Conservation (phyloP, 2,797 vertebrate genomes). For the Psittacula derbiana region DNA sequence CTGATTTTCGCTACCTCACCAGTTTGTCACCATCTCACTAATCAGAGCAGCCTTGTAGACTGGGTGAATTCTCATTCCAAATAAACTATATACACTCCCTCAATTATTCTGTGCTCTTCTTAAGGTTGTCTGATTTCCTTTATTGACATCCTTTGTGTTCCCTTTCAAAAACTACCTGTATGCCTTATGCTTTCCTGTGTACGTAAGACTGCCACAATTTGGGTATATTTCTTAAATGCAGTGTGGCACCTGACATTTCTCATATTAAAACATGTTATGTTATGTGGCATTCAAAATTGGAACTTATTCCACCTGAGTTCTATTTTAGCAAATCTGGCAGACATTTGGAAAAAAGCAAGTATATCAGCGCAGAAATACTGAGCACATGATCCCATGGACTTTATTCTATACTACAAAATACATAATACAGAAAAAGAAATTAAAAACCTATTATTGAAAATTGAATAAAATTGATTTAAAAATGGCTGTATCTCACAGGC, state of each 20-base stretch:
- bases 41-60: not conserved
- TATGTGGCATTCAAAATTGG: not conserved
- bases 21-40: not conserved
- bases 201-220: not conserved
- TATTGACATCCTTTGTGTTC: not conserved
- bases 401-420: not conserved
- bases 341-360: not conserved
- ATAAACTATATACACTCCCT: not conserved
- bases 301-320: not conserved
- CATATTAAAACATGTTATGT: not conserved
- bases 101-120: not conserved
- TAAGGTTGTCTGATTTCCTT: not conserved
- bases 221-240: not conserved
- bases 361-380: not conserved
- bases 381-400: not conserved
- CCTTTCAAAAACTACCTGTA: not conserved
- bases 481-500: not conserved
- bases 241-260: not conserved
- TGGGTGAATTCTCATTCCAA: not conserved
- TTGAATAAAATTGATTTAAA: not conserved
- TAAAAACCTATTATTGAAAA: not conserved
- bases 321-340: not conserved
- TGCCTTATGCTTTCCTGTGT: not conserved
- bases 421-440: not conserved
- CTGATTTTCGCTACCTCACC: not conserved